Evolutionary conservation across 2,113 vertebrate species (phyloP).

Genomic region (Engraulis encrasicolus): DNA sequence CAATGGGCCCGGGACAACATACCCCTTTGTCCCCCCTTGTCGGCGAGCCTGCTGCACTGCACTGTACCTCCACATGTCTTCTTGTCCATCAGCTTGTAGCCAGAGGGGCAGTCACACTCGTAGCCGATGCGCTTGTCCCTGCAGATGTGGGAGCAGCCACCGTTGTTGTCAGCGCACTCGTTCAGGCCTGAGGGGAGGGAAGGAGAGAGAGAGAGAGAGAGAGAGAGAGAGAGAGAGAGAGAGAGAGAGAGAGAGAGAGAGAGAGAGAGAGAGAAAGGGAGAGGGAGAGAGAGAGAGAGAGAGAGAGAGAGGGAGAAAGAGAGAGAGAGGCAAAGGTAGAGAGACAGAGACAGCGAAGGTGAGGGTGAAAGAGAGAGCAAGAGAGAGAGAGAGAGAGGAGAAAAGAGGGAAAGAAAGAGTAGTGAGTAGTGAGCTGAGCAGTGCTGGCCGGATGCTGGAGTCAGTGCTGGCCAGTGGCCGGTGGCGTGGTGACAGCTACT

Average conservation of each 20-base stretch:
- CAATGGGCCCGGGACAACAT: too few relatives aligned
- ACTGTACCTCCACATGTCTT: conserved; percentile 93
- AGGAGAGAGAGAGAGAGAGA: neutral
- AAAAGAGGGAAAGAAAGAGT: neutral
- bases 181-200: conserved; percentile 67
- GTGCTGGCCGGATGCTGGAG: conserved; percentile 10
- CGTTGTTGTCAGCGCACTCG: conserved; percentile 88
- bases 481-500: conserved; percentile 35
- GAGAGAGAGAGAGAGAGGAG: too few relatives aligned
- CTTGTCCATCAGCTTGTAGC: conserved; percentile 93
- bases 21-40: too few relatives aligned
- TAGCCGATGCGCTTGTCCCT: conserved; percentile 88
- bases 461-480: conserved; percentile 32
- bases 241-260: conserved; percentile 27
- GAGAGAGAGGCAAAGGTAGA: too few relatives aligned
- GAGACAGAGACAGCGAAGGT: too few relatives aligned
- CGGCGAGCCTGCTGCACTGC: too few relatives aligned
- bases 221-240: neutral
- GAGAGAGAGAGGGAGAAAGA: conserved; percentile 5
- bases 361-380: too few relatives aligned
- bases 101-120: conserved; percentile 90
- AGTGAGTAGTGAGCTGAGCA: conserved; percentile 32
- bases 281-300: neutral
- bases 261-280: neutral
- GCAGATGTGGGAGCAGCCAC: conserved; percentile 96